phyloP scores from a whole-genome alignment of 2,797 vertebrate genomes.

The Siniperca obscura region DNA sequence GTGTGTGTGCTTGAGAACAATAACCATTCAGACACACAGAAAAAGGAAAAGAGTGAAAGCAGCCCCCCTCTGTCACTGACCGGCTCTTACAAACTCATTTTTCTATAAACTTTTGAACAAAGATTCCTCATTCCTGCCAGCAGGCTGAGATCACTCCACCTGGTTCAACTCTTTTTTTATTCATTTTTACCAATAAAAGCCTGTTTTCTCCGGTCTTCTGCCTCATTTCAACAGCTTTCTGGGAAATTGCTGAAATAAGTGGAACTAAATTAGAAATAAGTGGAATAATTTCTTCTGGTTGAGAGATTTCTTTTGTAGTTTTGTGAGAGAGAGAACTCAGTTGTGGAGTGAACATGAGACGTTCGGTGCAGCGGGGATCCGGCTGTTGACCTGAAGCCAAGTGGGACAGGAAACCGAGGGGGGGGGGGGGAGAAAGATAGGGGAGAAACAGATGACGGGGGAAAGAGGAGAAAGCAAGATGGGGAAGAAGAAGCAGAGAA shows the following conservation, averaged over 20 bases:
- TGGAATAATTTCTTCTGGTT: background rate
- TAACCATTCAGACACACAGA: slow-evolving; percentile 21
- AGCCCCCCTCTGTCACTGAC: slow-evolving; percentile 6
- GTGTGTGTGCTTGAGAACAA: slow-evolving; percentile 26
- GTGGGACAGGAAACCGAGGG: slow-evolving; percentile 67
- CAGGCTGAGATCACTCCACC: slow-evolving; percentile 8
- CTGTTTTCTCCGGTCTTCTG: background rate
- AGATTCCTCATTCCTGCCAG: background rate
- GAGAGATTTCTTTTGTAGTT: background rate
- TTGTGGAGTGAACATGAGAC: slow-evolving; percentile 31
- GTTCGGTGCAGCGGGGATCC: slow-evolving; percentile 12
- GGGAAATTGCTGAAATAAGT: slow-evolving; percentile 1
- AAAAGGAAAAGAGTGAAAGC: slow-evolving; percentile 8
- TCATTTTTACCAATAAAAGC: background rate
- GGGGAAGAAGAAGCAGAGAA: background rate
- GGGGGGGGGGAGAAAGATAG: background rate
- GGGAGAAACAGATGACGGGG: background rate
- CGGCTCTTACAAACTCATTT: background rate
- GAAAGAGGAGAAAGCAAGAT: background rate
- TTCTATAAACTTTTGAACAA: background rate
- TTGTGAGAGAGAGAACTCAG: background rate
- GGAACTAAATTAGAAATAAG: background rate
- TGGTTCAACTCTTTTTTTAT: background rate
- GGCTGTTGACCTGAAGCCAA: slow-evolving; percentile 64
- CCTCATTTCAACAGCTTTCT: background rate